Evolutionary conservation across 1,140 invertebrate genomes (phyloP).

Genomic region (Mactra quadrangularis): DNA sequence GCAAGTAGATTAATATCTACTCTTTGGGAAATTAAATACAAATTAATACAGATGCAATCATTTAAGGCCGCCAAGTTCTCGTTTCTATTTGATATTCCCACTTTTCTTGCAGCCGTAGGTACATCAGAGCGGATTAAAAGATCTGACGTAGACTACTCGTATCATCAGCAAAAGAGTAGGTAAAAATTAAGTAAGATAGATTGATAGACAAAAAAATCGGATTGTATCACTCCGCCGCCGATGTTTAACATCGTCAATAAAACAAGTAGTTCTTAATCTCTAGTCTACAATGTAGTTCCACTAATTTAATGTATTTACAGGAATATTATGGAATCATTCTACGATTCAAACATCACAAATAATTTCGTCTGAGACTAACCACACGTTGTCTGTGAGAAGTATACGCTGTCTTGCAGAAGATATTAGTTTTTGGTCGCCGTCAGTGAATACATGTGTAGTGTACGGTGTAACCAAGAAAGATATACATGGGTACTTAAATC

Average conservation of each 20-base stretch:
- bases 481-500: no score
- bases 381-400: constrained; percentile 20
- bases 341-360: constrained; percentile 22
- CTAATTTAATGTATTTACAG: constrained; percentile 39
- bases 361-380: constrained; percentile 54
- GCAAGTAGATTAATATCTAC: no score
- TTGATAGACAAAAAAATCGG: constrained; percentile 24
- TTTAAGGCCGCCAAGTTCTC: not conserved
- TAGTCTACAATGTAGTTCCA: constrained; percentile 11
- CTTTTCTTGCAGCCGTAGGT: not conserved
- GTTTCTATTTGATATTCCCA: constrained; percentile 5
- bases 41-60: no score
- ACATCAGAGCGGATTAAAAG: no score
- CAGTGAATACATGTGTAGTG: no score
- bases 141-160: no score
- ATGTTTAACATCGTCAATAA: constrained; percentile 2
- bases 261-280: constrained; percentile 17
- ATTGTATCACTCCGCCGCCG: constrained; percentile 20
- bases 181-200: no score
- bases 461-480: no score
- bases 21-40: no score
- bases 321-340: constrained; percentile 7
- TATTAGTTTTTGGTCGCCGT: not conserved
- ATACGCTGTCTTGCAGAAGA: not conserved
- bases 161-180: no score